Conservation (phyloP, 2,888 invertebrate species). For the Chrysina gloriosa region DNA sequence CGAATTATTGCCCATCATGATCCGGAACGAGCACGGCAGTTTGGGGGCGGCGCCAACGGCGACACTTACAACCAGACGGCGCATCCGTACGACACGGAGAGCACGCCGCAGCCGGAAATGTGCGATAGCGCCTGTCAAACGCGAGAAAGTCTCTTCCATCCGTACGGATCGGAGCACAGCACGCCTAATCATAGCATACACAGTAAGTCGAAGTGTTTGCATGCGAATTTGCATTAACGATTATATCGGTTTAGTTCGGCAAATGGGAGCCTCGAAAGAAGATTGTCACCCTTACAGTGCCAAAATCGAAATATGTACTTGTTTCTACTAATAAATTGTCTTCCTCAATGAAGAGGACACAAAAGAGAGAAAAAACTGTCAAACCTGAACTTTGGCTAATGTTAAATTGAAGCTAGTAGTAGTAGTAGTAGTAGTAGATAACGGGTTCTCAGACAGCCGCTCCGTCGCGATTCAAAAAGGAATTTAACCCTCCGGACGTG, state of each 20-base stretch:
- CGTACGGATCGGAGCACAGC: conserved; percentile 60
- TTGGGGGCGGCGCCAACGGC: conserved; percentile 56
- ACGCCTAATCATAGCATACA: conserved; percentile 61
- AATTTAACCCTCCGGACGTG: too few species aligned
- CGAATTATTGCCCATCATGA: conserved; percentile 62
- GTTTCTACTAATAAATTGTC: too few species aligned
- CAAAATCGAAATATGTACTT: too few species aligned
- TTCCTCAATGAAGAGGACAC: too few species aligned
- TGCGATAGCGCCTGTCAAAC: conserved; percentile 86
- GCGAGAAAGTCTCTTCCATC: conserved; percentile 78
- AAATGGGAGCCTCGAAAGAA: too few species aligned
- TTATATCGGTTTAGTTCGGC: not conserved
- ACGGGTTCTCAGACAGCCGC: too few species aligned
- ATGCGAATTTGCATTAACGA: not conserved
- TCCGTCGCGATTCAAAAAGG: too few species aligned
- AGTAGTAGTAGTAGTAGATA: too few species aligned
- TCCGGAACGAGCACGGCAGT: conserved; percentile 58
- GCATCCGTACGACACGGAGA: conserved; percentile 48
- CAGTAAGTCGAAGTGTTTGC: conserved; percentile 22
- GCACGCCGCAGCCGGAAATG: conserved; percentile 68
- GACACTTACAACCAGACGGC: conserved; percentile 56
- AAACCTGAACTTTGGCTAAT: too few species aligned
- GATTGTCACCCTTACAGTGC: too few species aligned
- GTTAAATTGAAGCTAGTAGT: too few species aligned
- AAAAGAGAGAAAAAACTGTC: too few species aligned